Conservation (phyloP, 1,140 invertebrate genomes). For the Drosophila lacertosa region DNA sequence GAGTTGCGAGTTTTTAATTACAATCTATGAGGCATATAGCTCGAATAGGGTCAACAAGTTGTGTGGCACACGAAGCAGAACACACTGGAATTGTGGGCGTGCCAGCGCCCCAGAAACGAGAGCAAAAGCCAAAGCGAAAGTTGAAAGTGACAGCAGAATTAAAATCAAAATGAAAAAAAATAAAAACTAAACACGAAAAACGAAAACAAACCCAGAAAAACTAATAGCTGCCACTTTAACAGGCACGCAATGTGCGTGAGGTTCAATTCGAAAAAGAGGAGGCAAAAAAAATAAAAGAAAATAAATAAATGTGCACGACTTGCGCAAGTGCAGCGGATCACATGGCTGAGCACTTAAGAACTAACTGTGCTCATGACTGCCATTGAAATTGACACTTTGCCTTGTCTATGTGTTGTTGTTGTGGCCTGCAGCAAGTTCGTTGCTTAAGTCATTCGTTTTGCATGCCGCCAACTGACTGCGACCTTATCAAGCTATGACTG, state of each 20-base stretch:
- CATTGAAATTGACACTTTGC: slow-evolving; percentile 43
- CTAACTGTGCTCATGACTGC: slow-evolving; percentile 35
- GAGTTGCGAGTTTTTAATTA: slow-evolving; percentile 78
- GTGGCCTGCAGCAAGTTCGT: slow-evolving; percentile 57
- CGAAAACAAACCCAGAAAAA: neutral
- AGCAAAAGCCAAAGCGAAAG: slow-evolving; percentile 62
- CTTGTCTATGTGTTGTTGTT: slow-evolving; percentile 25
- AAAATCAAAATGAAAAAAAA: neutral
- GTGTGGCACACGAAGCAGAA: slow-evolving; percentile 42
- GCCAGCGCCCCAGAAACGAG: slow-evolving; percentile 33
- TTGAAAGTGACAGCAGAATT: slow-evolving; percentile 71
- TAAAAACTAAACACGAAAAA: too few species aligned
- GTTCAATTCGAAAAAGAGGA: too few species aligned
- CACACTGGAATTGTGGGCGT: slow-evolving; percentile 27
- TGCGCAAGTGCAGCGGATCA: neutral
- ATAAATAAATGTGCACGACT: neutral
- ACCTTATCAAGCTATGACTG: slow-evolving; percentile 50
- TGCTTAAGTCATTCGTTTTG: slow-evolving; percentile 75
- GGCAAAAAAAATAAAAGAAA: too few species aligned
- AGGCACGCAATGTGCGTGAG: too few species aligned
- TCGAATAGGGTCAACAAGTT: slow-evolving; percentile 47
- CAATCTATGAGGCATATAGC: slow-evolving; percentile 35
- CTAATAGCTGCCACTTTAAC: neutral
- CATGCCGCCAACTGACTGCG: slow-evolving; percentile 41
- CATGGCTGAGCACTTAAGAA: slow-evolving; percentile 29